Base-by-base conservation (phyloP, 1,140 invertebrate genomes). In the Lineus longissimus region DNA sequence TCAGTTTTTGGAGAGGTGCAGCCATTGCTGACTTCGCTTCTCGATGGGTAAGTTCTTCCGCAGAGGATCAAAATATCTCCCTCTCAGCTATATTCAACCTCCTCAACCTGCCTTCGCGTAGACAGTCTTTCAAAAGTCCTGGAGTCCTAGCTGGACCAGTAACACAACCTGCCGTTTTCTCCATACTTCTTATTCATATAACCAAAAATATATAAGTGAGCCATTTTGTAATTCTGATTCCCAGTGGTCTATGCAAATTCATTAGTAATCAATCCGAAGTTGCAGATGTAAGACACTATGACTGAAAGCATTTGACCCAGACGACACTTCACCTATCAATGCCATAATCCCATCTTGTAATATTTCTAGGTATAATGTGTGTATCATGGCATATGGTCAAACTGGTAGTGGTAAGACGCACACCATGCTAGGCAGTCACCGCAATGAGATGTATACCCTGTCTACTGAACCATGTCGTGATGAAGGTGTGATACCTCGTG, bases 331-430 rank as follows among this genome's bases (percentile, higher is more conserved):
- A n/a, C n/a, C n/a, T n/a, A n/a, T n/a, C n/a, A n/a, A n/a, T n/a
- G n/a, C n/a, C n/a, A n/a, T n/a, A n/a, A n/a, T n/a, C n/a, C n/a
- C n/a, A 7, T 51, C 9, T 7, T 57, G 62, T 22, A 25, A 47
- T 60, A 41, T 61, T 22, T 15, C 60, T n/a, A 77, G 76, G n/a
- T 78, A 78, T 61, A 78, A 78, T 60, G 95, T 97, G 62, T 98
- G 97, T 67, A 98, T 99, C 78, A 99, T 99, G 86, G 97, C 97
- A 27, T 99, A 99, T 84, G 96, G 97, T 62, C 97, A 99, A 85
- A 99, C 96, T 31, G 97, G 95, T 66, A 97, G 94, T 69, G 97
- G 97, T 78, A 99, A 99, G 87, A 99, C 97, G 68, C 96, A 99
- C 82, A 99, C 97, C 33, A 99, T 98, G 96, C 90, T 99, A 81